Conservation (phyloP, 2,113 vertebrate species). For the Ictalurus punctatus region DNA sequence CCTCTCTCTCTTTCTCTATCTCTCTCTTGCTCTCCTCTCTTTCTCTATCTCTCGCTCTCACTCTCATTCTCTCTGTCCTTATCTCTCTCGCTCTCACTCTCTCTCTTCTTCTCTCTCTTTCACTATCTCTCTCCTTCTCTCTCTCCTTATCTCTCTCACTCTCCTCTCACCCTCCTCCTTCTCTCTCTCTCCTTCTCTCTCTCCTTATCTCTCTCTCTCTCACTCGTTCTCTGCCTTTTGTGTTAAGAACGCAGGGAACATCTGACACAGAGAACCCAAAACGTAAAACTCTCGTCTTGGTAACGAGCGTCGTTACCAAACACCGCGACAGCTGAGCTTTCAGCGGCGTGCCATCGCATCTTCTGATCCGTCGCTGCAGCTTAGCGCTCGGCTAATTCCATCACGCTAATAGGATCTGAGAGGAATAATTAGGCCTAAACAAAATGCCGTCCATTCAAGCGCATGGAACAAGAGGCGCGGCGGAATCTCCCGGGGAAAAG, state of each 20-base stretch:
- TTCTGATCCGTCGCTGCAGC: constrained; percentile 18
- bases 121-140: not conserved
- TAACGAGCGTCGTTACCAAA: not conserved
- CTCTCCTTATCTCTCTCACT: not conserved
- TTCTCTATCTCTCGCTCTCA: not conserved
- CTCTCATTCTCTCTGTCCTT: not conserved
- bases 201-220: too few relatives aligned
- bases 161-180: not conserved
- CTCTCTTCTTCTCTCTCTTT: not conserved
- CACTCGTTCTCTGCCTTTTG: too few relatives aligned
- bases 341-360: not conserved
- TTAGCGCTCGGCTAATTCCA: constrained; percentile 36
- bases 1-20: not conserved
- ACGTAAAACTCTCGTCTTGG: not conserved
- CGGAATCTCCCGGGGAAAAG: constrained; percentile 1
- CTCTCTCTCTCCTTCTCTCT: not conserved
- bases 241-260: not conserved
- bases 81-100: not conserved
- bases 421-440: constrained; percentile 35
- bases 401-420: constrained; percentile 42
- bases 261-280: not conserved
- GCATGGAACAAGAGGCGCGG: not conserved
- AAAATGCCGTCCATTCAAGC: not conserved
- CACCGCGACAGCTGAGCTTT: not conserved
- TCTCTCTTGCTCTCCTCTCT: not conserved